Conservation (phyloP, 1,140 invertebrate species). For the Drosophila sproati region DNA sequence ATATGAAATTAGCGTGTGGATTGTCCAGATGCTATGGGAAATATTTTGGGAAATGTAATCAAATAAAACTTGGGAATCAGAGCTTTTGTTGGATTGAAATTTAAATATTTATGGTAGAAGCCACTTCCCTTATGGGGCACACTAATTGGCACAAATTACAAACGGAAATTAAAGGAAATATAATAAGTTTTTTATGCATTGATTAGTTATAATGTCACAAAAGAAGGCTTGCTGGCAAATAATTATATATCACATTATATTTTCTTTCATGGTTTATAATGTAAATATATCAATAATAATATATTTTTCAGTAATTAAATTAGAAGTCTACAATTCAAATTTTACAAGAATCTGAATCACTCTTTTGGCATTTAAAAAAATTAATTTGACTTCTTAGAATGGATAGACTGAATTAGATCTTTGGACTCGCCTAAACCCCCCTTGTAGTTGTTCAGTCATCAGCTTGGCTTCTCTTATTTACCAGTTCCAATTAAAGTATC, state of each 20-base stretch:
- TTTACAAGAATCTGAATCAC: too few species aligned
- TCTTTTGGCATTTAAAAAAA: too few species aligned
- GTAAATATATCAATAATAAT: too few species aligned
- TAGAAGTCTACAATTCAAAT: too few species aligned
- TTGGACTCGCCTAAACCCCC: not conserved
- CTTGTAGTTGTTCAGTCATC: not conserved
- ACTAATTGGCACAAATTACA: not conserved
- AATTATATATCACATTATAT: too few species aligned
- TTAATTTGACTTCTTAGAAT: not conserved
- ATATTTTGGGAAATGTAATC: constrained; percentile 28
- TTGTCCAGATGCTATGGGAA: constrained; percentile 22
- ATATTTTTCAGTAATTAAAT: too few species aligned
- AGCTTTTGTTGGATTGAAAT: constrained; percentile 6
- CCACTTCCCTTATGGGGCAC: not conserved
- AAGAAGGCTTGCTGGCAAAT: not conserved
- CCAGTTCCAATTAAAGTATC: constrained; percentile 65
- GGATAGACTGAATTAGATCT: not conserved
- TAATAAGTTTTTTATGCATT: too few species aligned
- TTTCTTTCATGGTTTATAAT: too few species aligned
- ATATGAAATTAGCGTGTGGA: constrained; percentile 28
- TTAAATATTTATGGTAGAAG: not conserved
- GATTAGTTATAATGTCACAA: not conserved
- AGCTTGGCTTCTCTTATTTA: constrained; percentile 20
- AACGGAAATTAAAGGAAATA: not conserved
- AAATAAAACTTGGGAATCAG: constrained; percentile 1